A percentile compares a stretch with the other conserved stretches of the same genome.
Evolutionary conservation across 1,140 invertebrate species (phyloP).

Genomic region (Neodiprion pinetum): DNA sequence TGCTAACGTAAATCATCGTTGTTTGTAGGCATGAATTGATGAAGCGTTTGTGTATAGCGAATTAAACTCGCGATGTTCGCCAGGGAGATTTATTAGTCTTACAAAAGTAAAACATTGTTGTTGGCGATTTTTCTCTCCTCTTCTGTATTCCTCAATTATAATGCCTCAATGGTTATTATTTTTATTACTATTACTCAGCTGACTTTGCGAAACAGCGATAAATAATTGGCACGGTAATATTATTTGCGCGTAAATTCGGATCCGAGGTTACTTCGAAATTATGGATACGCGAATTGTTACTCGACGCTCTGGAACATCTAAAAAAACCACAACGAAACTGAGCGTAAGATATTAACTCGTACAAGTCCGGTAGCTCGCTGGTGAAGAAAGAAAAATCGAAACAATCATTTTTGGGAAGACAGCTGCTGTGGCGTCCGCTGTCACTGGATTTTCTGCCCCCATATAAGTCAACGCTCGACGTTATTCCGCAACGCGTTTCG

Average conservation of each 20-base stretch:
- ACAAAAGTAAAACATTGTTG: neutral
- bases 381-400: neutral
- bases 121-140: neutral
- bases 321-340: neutral
- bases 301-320: neutral
- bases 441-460: neutral
- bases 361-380: neutral
- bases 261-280: no score
- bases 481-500: neutral
- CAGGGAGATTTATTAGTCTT: neutral
- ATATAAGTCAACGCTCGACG: neutral
- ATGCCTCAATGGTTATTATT: no score
- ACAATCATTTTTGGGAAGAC: neutral
- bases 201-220: neutral
- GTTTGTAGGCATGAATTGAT: neutral
- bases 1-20: neutral
- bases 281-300: neutral
- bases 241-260: neutral
- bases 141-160: neutral
- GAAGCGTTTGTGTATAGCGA: neutral
- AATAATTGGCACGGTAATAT: neutral
- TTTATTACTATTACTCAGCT: neutral
- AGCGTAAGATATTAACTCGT: neutral
- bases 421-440: neutral
- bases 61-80: neutral